Evolutionary conservation across 1,140 invertebrate genomes (phyloP).

Genomic region (Orius insidiosus): DNA sequence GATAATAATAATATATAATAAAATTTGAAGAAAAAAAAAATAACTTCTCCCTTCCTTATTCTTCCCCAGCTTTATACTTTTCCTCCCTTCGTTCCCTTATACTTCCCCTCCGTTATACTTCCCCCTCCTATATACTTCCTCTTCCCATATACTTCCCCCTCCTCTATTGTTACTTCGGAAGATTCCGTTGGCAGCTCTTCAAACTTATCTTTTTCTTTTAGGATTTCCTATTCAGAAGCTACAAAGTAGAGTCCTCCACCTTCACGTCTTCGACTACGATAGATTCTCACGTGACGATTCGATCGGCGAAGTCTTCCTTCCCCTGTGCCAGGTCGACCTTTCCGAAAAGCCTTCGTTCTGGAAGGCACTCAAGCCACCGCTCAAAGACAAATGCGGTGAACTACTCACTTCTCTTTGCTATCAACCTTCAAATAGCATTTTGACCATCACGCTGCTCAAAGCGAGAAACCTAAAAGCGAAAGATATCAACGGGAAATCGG

Average conservation of each 20-base stretch:
- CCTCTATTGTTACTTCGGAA: too few relatives aligned
- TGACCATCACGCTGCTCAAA: conserved; percentile 75
- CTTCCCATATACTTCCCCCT: too few relatives aligned
- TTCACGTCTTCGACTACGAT: conserved; percentile 92
- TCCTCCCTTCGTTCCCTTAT: too few relatives aligned
- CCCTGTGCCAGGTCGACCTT: conserved; percentile 80
- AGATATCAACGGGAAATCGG: conserved; percentile 88
- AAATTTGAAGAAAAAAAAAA: too few relatives aligned
- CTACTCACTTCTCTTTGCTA: conserved; percentile 79
- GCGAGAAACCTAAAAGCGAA: conserved; percentile 84
- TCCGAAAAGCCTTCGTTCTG: conserved; percentile 81
- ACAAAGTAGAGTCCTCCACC: conserved; percentile 57
- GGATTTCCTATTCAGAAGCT: conserved; percentile 48
- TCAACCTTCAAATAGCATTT: conserved; percentile 74
- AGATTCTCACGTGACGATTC: conserved; percentile 87
- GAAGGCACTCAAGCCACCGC: conserved; percentile 80
- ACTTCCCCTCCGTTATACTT: too few relatives aligned
- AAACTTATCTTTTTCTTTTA: conserved; percentile 27
- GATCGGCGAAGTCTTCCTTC: conserved; percentile 89
- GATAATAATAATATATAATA: too few relatives aligned
- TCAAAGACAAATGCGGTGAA: conserved; percentile 83
- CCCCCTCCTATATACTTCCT: too few relatives aligned
- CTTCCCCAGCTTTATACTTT: too few relatives aligned
- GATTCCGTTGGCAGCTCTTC: too few relatives aligned
- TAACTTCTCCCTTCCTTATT: too few relatives aligned